Evolutionary conservation across 2,888 invertebrate species (phyloP).

Genomic region (Cremastinae sp.): DNA sequence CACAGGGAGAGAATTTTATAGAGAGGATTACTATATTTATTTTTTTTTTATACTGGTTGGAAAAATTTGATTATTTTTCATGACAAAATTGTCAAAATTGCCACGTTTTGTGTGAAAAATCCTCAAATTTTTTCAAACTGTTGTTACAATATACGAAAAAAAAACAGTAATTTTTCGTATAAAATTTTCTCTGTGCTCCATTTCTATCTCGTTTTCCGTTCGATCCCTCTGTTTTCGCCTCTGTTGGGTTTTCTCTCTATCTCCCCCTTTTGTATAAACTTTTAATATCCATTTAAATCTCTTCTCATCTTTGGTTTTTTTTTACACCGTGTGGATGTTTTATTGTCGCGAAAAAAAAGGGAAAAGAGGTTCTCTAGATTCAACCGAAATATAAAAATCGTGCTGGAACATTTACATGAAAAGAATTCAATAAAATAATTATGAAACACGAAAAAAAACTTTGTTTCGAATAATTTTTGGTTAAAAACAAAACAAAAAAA

Average conservation of each 20-base stretch:
- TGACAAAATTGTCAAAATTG: no score
- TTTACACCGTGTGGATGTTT: neutral
- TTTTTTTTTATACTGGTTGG: no score
- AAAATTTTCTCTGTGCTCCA: slow-evolving; percentile 32
- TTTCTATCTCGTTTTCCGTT: slow-evolving; percentile 29
- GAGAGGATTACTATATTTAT: no score
- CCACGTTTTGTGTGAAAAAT: no score
- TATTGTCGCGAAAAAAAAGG: slow-evolving; percentile 8
- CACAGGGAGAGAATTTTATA: no score
- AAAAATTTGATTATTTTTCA: no score
- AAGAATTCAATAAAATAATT: slow-evolving; percentile 19
- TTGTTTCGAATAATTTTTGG: slow-evolving; percentile 67
- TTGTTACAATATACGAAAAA: no score
- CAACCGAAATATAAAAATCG: slow-evolving; percentile 27
- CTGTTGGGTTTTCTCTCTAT: slow-evolving; percentile 36
- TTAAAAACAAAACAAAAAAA: no score
- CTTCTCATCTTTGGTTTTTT: slow-evolving; percentile 30
- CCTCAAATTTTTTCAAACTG: no score
- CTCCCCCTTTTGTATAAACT: slow-evolving; percentile 14
- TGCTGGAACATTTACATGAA: slow-evolving; percentile 22
- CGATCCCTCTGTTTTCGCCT: slow-evolving; percentile 19
- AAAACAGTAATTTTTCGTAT: no score
- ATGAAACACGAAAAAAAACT: neutral
- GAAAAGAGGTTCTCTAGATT: no score
- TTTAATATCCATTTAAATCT: slow-evolving; percentile 2